phyloP scores from a whole-genome alignment of 2,888 invertebrate species.

The Neelides folsomi region DNA sequence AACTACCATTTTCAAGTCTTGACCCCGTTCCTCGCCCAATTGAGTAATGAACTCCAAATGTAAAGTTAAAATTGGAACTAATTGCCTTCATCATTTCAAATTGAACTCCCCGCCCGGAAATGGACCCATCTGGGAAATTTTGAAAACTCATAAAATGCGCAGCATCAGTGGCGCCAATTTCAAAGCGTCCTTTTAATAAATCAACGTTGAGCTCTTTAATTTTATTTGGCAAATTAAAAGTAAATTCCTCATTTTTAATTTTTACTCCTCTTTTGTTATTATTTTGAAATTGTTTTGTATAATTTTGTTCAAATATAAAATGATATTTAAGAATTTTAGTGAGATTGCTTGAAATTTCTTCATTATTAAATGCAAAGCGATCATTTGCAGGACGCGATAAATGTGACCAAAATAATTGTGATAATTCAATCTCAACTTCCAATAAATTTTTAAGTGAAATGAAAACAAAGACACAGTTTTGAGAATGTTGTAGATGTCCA shows the following conservation, averaged over 20 bases:
- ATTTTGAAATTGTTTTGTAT: not conserved
- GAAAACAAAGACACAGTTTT: conserved; percentile 5
- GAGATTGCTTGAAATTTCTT: too few species aligned
- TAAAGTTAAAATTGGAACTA: conserved; percentile 4
- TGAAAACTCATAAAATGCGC: conserved; percentile 10
- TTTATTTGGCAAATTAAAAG: not conserved
- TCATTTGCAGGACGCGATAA: conserved; percentile 8
- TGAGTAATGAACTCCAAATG: conserved; percentile 5
- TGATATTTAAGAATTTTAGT: too few species aligned
- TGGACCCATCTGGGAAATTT: not conserved
- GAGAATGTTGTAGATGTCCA: conserved; percentile 4
- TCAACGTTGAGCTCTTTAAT: too few species aligned
- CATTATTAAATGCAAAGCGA: not conserved
- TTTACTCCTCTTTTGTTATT: not conserved
- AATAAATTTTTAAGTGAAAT: not conserved
- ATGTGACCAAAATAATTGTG: conserved; percentile 6
- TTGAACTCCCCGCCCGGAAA: conserved; percentile 11
- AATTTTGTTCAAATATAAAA: too few species aligned
- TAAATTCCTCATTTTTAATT: not conserved
- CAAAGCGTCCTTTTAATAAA: conserved; percentile 1
- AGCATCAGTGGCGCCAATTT: conserved; percentile 10
- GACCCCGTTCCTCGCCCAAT: conserved; percentile 14
- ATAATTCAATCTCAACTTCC: not conserved
- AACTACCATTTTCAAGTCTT: conserved; percentile 8
- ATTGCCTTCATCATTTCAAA: conserved; percentile 10